Evolutionary conservation across 2,797 vertebrate genomes (phyloP).

Genomic region (Hylomyscus alleni): DNA sequence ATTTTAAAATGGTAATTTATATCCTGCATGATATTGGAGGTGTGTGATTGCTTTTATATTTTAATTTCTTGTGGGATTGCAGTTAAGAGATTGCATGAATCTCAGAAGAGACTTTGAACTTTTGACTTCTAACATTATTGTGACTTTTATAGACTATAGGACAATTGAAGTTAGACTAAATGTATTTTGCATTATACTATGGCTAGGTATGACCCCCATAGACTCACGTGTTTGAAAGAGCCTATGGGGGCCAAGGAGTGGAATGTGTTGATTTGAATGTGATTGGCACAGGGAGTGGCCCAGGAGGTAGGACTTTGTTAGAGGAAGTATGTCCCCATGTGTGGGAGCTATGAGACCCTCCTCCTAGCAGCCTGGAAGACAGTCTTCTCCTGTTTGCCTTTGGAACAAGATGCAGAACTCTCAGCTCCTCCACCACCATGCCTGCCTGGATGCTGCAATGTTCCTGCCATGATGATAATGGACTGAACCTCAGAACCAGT

Average conservation of each 20-base stretch:
- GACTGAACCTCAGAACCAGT: neutral
- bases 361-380: neutral
- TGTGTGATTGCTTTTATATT: neutral
- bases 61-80: neutral
- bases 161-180: neutral
- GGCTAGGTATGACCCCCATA: neutral
- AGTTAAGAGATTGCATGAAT: neutral
- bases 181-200: neutral
- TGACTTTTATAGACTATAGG: neutral
- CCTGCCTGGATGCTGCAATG: neutral
- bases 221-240: neutral
- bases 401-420: neutral
- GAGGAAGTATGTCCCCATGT: neutral
- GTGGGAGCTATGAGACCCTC: neutral
- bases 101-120: neutral
- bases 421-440: neutral
- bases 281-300: neutral
- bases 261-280: neutral
- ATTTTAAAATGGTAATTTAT: neutral
- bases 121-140: neutral
- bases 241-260: neutral
- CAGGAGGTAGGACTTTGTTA: neutral
- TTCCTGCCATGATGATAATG: neutral
- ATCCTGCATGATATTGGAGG: neutral
- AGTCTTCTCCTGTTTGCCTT: neutral